Base-by-base conservation (phyloP, 2,888 invertebrate genomes). In the Polydrusus cervinus region DNA sequence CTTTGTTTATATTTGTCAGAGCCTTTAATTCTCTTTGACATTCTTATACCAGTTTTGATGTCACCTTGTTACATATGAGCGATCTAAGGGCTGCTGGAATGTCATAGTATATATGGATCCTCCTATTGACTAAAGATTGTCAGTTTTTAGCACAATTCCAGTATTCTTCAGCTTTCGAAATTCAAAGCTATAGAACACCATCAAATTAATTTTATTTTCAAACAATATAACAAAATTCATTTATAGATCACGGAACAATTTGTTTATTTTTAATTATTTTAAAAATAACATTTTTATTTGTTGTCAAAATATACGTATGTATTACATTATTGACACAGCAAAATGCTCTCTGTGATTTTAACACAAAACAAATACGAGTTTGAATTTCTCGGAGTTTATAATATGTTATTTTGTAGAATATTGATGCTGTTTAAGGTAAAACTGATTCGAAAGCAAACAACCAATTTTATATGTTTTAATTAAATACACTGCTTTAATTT, bases 201-300 rank as follows among this genome's bases (percentile, higher is more conserved):
- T 25, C 10, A 34, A 34, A 3, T 9, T 8, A 34, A 34, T 34
- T 6, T 8, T 34, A 10, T 34, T 8, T 6, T 1, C 3, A 13
- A 43, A 2, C n/a, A 43, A 43, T 13, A n/a, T 43, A 43, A 43
- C 7, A 1, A 43, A 43, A 43, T n/a, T 3, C 6, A 10, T 43
- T 3, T 43, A 43, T 43, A 3, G 2, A 1, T 13, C 1, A 5
- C 6, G 43, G 43, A n/a, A 8, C 43, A 10, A 47, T 16, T 20
- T 51, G 51, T 51, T 51, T 51, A 20, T 20, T 51, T 51, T 51
- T 11, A 51, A 51, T 51, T 51, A 49, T 18, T 49, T 16, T 18
- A 49, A 5, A 51, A 51, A 51, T 51, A 51, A 16, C 16, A 51
- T 11, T 51, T 51, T 20, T 51, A 20, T 20, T 51, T 20, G 16